Percentiles rank a stretch among this genome's conserved stretches.
phyloP scores from a whole-genome alignment of 2,113 vertebrate genomes.

The Spea bombifrons region DNA sequence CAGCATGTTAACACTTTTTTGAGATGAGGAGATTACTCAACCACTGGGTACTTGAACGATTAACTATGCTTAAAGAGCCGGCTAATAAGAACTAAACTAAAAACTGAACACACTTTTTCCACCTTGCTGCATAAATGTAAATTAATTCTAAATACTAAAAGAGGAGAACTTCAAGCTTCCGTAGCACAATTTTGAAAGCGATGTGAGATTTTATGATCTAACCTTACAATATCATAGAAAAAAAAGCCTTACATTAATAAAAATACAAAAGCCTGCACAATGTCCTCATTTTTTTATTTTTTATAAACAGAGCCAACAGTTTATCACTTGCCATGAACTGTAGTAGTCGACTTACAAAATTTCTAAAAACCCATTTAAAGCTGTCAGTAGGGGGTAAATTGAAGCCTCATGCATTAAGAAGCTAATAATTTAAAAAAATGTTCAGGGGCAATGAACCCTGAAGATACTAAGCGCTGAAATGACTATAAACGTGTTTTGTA shows the following conservation, averaged over 20 bases:
- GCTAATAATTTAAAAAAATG: constrained; percentile 73
- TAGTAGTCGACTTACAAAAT: constrained; percentile 59
- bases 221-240: not conserved
- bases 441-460: constrained; percentile 67
- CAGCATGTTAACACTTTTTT: no score
- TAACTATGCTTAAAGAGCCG: no score
- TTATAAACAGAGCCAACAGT: constrained; percentile 36
- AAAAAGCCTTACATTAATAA: not conserved
- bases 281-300: constrained; percentile 14
- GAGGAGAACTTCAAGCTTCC: not conserved
- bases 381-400: constrained; percentile 67
- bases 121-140: no score
- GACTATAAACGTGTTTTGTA: constrained; percentile 54
- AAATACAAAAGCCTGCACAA: constrained; percentile 26
- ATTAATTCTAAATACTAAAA: no score
- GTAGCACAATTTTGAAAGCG: not conserved
- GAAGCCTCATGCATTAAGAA: constrained; percentile 67
- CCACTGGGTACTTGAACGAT: no score
- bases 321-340: constrained; percentile 42
- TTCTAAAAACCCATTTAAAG: constrained; percentile 66
- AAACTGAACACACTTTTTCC: no score
- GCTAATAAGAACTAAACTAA: no score
- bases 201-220: not conserved
- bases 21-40: no score
- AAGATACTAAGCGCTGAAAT: constrained; percentile 62